phyloP scores from a whole-genome alignment of 1,140 invertebrate genomes.

The Scaptomyza montana region DNA sequence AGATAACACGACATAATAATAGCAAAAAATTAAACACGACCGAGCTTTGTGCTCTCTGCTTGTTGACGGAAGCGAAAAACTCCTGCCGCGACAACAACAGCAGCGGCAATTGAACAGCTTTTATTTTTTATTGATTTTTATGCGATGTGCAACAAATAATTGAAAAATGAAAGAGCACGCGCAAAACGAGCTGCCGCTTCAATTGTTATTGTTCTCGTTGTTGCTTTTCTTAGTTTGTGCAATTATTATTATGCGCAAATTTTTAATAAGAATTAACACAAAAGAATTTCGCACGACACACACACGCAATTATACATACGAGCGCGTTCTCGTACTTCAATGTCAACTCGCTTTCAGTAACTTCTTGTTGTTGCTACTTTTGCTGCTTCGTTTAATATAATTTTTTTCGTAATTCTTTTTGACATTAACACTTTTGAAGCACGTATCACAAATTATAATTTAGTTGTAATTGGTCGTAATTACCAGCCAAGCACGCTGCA shows the following conservation, averaged over 20 bases:
- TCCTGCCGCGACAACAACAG: conserved; percentile 48
- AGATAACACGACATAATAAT: conserved; percentile 23
- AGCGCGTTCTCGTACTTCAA: conserved; percentile 53
- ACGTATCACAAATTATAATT: conserved; percentile 34
- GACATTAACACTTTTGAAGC: conserved; percentile 19
- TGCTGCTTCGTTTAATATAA: conserved; percentile 5
- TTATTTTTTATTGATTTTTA: conserved; percentile 71
- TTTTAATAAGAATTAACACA: conserved; percentile 56
- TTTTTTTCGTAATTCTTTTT: conserved; percentile 2
- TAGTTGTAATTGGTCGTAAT: conserved; percentile 26
- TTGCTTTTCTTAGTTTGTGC: conserved; percentile 53
- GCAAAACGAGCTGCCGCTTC: conserved; percentile 31
- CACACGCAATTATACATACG: conserved; percentile 12
- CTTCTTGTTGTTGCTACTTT: conserved; percentile 33
- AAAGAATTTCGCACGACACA: conserved; percentile 70
- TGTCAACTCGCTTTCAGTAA: conserved; percentile 63
- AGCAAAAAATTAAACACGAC: conserved; percentile 26
- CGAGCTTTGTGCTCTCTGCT: conserved; percentile 32
- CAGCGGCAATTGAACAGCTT: conserved; percentile 53
- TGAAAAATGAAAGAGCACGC: conserved; percentile 32
- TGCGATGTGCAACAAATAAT: conserved; percentile 53
- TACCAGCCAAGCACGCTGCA: conserved; percentile 53
- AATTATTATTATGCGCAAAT: conserved; percentile 55
- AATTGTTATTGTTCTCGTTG: conserved; percentile 26
- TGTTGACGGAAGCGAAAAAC: conserved; percentile 68